phyloP scores from a whole-genome alignment of 2,888 invertebrate species.

The Nomada lathburiana region DNA sequence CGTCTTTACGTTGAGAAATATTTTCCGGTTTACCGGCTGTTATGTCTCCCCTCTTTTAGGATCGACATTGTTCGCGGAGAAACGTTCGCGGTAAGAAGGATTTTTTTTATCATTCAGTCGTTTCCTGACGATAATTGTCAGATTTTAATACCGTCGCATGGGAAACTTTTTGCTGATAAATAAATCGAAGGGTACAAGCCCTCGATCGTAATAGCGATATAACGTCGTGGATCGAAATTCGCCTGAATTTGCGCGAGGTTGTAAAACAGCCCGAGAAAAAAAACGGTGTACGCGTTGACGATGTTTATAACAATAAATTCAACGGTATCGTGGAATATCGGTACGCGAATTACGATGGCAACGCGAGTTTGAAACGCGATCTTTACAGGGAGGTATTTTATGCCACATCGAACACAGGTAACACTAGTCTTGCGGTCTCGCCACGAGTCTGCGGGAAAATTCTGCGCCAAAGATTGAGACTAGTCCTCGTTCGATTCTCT shows the following conservation, averaged over 20 bases:
- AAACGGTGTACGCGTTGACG: background rate
- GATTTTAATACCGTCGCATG: no score
- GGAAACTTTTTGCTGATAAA: no score
- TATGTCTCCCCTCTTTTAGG: background rate
- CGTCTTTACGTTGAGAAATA: background rate
- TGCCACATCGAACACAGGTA: slow-evolving; percentile 41
- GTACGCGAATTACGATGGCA: slow-evolving; percentile 40
- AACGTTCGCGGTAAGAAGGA: background rate
- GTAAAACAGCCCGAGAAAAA: background rate
- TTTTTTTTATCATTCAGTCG: background rate
- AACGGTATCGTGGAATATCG: slow-evolving; percentile 13
- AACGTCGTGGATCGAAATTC: no score
- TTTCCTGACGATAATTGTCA: slow-evolving; percentile 3
- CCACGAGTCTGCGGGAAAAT: slow-evolving; percentile 43
- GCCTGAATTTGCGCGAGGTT: background rate
- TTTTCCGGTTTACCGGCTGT: slow-evolving; percentile 4
- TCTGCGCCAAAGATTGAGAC: slow-evolving; percentile 29
- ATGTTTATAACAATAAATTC: slow-evolving; percentile 12
- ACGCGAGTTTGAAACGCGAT: slow-evolving; percentile 51
- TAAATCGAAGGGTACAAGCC: background rate
- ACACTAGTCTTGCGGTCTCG: slow-evolving; percentile 53
- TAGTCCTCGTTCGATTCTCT: slow-evolving; percentile 29
- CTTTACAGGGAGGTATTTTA: slow-evolving; percentile 51
- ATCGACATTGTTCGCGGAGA: background rate
- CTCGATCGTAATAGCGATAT: background rate